These are phyloP conservation scores for Adela reaumurella DNA, from an alignment of 2,888 invertebrate genomes.

Conservation along the genomic window DNA sequence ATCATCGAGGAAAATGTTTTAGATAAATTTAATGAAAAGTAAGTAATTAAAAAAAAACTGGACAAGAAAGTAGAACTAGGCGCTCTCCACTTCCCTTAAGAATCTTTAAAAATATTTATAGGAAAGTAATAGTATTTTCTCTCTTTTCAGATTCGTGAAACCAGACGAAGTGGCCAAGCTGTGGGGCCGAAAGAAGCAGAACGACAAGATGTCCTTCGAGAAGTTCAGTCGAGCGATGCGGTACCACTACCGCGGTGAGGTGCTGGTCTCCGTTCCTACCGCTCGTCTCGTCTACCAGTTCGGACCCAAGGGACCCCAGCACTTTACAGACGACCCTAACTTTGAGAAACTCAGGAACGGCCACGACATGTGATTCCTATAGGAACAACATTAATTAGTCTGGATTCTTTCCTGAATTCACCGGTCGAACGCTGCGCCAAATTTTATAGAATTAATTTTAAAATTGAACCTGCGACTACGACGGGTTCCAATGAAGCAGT, in stretches of 20 bases:
- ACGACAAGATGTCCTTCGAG: slow-evolving; percentile 88
- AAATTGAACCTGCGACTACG: no score
- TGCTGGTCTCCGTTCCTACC: slow-evolving; percentile 71
- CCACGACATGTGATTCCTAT: neutral
- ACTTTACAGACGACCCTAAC: slow-evolving; percentile 65
- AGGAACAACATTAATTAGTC: no score
- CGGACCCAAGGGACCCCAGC: slow-evolving; percentile 75
- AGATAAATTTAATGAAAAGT: no score
- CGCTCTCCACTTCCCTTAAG: no score
- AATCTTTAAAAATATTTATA: no score
- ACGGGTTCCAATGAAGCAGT: no score
- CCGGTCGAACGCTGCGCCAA: no score
- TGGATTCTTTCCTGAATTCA: no score
- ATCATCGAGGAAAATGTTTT: no score
- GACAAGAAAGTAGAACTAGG: no score
- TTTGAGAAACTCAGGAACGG: neutral
- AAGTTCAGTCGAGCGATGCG: slow-evolving; percentile 89
- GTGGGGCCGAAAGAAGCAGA: slow-evolving; percentile 84
- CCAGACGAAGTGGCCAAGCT: slow-evolving; percentile 82
- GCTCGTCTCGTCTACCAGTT: slow-evolving; percentile 78
- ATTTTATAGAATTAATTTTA: no score
- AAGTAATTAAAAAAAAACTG: no score
- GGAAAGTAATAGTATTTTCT: slow-evolving; percentile 7
- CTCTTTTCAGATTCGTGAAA: slow-evolving; percentile 67
- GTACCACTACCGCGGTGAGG: slow-evolving; percentile 76